phyloP scores from a whole-genome alignment of 2,113 vertebrate genomes.

The Pavo muticus region DNA sequence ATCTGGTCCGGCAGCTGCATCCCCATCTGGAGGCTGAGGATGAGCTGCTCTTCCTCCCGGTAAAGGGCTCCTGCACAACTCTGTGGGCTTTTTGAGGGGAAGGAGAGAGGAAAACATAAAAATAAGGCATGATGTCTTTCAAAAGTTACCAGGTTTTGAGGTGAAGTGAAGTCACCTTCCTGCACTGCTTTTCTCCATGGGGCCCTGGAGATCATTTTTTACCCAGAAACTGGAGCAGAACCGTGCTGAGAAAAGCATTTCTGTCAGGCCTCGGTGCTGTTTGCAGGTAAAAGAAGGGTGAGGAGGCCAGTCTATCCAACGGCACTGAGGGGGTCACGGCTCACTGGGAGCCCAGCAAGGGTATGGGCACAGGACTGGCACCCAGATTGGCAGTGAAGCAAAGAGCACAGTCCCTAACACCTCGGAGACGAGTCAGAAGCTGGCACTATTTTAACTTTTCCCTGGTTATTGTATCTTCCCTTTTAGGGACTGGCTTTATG shows the following conservation, averaged over 20 bases:
- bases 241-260: constrained; percentile 55
- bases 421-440: not conserved
- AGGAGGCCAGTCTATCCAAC: not conserved
- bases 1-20: constrained; percentile 23
- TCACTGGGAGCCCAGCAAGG: not conserved
- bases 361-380: not conserved
- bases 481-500: not conserved
- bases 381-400: not conserved
- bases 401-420: not conserved
- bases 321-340: not conserved
- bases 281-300: not conserved
- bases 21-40: constrained; percentile 20
- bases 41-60: not conserved
- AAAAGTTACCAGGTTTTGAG: constrained; percentile 53
- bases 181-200: constrained; percentile 28
- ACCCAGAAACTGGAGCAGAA: constrained; percentile 62
- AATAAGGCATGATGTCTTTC: constrained; percentile 55
- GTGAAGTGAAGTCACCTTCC: constrained; percentile 64
- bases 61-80: not conserved
- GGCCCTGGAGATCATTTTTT: constrained; percentile 16
- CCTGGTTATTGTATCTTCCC: constrained; percentile 21
- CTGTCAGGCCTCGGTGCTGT: not conserved
- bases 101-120: constrained; percentile 15
- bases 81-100: not conserved
- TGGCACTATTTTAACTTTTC: constrained; percentile 24